Base-by-base conservation (phyloP, 1,140 invertebrate genomes). In the Monomorium pharaonis region DNA sequence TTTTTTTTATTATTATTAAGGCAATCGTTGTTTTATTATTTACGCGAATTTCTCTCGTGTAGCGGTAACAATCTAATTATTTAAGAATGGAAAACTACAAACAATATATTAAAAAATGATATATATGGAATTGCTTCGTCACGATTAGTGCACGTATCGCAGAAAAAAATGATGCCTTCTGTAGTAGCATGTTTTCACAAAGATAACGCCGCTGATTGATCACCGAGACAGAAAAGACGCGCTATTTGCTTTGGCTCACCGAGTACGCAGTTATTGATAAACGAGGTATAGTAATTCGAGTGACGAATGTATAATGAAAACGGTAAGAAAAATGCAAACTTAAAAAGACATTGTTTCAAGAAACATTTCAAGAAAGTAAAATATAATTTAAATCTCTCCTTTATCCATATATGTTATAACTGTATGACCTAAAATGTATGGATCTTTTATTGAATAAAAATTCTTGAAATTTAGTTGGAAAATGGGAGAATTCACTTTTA, bases 281-380 rank as follows among this genome's bases (percentile, higher is more conserved):
- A 70, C 4, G 33, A 54, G 30, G 10, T 74, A 24, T n/a, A 74
- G 37, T 37, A 54, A 72, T 72, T 72, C 27, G 5, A 37, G 1
- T 54, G 70, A 74, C 5, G 5, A 33, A 63, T 63, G 9, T 21
- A 47, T 21, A 42, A 69, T 24, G 21, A 67, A 65, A 67, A 33
- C n/a, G 7, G 1, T 49, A 80, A 76, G 7, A 9, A 37, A 21
- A 56, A 37, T 3, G 49, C n/a, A 37, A 6, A 16, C 2, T 49
- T 70, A 18, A 14, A 62, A 3, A 81, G 5, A 56, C 42, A 81
- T 56, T 37, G 18, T 75, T n/a, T n/a, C n/a, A n/a, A n/a, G n/a
- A n/a, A n/a, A n/a, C n/a, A n/a, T 24, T n/a, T 74, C 7, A 44
- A 14, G 44, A 60, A 54, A 33, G 67, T 21, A 3, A 9, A 16